Base-by-base conservation (phyloP, 2,797 vertebrate genomes). In the Cryptoblepharus egeriae region DNA sequence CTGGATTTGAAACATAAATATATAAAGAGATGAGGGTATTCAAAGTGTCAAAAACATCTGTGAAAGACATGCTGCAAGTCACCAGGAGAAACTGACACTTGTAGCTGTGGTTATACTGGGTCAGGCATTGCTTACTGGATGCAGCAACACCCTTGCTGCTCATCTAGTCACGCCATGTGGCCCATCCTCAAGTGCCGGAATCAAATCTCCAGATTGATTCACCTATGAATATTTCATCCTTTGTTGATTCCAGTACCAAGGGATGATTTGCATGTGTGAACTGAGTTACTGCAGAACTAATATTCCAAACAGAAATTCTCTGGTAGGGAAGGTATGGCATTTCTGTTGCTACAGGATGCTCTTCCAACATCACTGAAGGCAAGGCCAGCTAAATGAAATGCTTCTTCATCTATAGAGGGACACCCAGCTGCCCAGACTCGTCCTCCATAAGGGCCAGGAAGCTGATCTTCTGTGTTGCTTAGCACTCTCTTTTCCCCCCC, bases 1-100 rank as follows among this genome's bases (percentile, higher is more conserved):
- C n/a, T 90, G 89, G 71, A 90, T 90, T 89, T 90, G 79, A 88
- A 90, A 90, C 67, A 80, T 82, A 90, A 89, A 90, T 88, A 88
- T 89, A 81, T 85, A 81, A 90, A 76, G 72, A 32, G 58, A 77
- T 64, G 89, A 86, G 86, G 75, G 24, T 91, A 84, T 89, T 85
- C 89, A 86, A 88, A 75, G 79, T 81, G 73, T 81, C 42, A n/a
- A 65, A 42, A 64, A 26, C 5, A 1, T 15, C 9, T 7, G n/a
- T 13, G 39, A 32, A 49, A 65, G 2, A 45, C 10, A 18, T 13
- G 26, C 15, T 42, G 2, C 11, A 65, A 32, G 64, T 30, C 12
- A 6, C 61, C n/a, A 5, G 26, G n/a, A 64, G 61, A 20, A 30
- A 22, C 2, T 7, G 30, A 58, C 26, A 15, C 60, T 30, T 63